phyloP scores from a whole-genome alignment of 1,140 invertebrate genomes.

The Megathymus violae region DNA sequence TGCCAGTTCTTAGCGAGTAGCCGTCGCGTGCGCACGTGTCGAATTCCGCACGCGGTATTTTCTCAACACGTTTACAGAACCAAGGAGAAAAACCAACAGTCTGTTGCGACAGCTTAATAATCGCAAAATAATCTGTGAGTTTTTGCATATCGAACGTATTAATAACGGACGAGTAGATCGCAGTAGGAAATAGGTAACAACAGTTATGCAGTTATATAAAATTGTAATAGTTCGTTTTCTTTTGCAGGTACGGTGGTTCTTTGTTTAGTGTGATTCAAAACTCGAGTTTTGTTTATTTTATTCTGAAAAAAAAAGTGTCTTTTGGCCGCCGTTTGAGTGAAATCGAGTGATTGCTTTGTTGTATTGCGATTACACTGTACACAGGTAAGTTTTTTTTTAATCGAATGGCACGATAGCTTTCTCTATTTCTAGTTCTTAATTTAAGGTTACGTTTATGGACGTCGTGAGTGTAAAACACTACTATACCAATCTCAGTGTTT shows the following conservation, averaged over 20 bases:
- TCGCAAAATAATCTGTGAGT: neutral
- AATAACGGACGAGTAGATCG: neutral
- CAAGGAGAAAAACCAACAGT: neutral
- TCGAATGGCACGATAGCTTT: neutral
- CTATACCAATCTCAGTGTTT: neutral
- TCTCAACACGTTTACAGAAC: neutral
- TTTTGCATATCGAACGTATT: neutral
- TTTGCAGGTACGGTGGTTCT: slow-evolving; percentile 2
- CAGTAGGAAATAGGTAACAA: neutral
- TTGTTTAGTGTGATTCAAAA: slow-evolving; percentile 1
- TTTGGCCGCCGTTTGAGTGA: neutral
- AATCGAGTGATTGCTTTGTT: slow-evolving; percentile 2
- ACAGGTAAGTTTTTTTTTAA: neutral
- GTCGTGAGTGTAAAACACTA: neutral
- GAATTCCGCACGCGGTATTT: neutral
- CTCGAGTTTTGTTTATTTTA: neutral
- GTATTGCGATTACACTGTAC: neutral
- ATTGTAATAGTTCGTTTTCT: neutral
- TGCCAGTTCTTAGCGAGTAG: slow-evolving; percentile 48
- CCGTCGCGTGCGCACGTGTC: slow-evolving; percentile 43
- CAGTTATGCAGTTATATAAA: neutral
- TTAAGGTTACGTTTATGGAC: slow-evolving; percentile 1
- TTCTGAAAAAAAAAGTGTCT: slow-evolving; percentile 6
- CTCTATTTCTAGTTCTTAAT: neutral
- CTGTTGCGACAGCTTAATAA: neutral